Evolutionary conservation across 2,113 vertebrate species (phyloP), one percentile per base, ranked within the genome.

Genomic region (Etheostoma cragini): DNA sequence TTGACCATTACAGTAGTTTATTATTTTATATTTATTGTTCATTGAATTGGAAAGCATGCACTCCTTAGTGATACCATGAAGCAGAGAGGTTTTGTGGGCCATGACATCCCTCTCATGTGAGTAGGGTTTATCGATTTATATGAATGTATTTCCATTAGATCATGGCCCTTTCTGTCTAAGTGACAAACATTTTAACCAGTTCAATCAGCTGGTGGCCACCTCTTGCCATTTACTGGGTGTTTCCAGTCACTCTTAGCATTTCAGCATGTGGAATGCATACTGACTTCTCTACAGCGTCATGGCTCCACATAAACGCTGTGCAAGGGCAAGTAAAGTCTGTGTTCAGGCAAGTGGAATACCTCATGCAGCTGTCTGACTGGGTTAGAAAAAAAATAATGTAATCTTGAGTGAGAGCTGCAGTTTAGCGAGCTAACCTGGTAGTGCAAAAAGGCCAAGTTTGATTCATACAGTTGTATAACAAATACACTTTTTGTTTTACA

Each of bases 1-100:
- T 65, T 92, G 87, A 91, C 76, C 54, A 1, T 8, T 42, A 19
- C 57, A 38, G 16, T 14, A 53, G 26, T 24, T 17, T 24, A 12
- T 24, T 57, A 7, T 62, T 69, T 65, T 8, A 68, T 75, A 71
- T 78, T 66, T 80, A 17, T 89, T 83, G 17, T 53, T 75, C 72
- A 26, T 45, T 2, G 3, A 26, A 56, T 30, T 66, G 70, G 49
- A 62, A 33, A 3, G 11, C 35, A 42, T 26, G 42, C 35, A 49
- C 8, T 54, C 7, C 19, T 72, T 42, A 11, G 38, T 38, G 38
- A 38, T 38, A 69, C 67, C 72, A 16, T 0, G 33, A 54, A 56
- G 76, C 8, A 33, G 42, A 78, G 54, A 72, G 0, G 26, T 66
- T 72, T 68, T 16, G 6, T 3, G 46, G 15, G 14, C 22, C n/a